phyloP scores from a whole-genome alignment of 2,797 vertebrate genomes.

The Malurus splendens region DNA sequence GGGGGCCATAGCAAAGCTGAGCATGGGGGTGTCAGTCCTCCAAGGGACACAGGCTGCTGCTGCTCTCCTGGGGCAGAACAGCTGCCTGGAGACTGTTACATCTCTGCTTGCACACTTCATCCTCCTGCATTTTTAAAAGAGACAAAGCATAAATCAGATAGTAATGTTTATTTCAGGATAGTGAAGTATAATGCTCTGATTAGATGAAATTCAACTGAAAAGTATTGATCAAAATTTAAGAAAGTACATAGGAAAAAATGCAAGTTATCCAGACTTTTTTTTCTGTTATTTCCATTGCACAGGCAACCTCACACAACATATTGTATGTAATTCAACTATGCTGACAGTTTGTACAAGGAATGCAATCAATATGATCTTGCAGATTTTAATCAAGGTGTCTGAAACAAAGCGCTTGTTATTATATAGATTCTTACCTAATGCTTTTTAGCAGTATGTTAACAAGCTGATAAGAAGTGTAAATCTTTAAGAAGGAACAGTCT shows the following conservation, averaged over 20 bases:
- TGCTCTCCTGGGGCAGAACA: neutral
- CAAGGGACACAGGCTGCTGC: neutral
- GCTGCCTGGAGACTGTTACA: neutral
- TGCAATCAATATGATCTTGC: neutral
- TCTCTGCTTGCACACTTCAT: neutral
- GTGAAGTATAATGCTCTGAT: neutral
- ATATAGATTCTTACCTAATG: neutral
- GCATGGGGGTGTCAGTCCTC: neutral
- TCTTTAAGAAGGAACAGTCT: neutral
- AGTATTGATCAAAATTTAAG: neutral
- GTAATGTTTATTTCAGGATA: neutral
- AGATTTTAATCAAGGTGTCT: constrained; percentile 5
- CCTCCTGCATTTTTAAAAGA: neutral
- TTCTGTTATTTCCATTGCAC: neutral
- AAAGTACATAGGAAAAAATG: neutral
- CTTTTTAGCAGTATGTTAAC: constrained; percentile 1
- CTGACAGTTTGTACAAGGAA: neutral
- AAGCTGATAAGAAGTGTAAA: neutral
- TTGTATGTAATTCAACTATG: neutral
- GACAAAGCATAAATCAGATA: neutral
- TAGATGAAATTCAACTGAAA: neutral
- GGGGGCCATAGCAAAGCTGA: neutral
- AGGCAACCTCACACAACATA: neutral
- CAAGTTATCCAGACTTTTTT: neutral
- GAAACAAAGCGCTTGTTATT: neutral